These are phyloP conservation scores for Pandion haliaetus DNA, from an alignment of 2,113 vertebrate species.

Conservation along the genomic window DNA sequence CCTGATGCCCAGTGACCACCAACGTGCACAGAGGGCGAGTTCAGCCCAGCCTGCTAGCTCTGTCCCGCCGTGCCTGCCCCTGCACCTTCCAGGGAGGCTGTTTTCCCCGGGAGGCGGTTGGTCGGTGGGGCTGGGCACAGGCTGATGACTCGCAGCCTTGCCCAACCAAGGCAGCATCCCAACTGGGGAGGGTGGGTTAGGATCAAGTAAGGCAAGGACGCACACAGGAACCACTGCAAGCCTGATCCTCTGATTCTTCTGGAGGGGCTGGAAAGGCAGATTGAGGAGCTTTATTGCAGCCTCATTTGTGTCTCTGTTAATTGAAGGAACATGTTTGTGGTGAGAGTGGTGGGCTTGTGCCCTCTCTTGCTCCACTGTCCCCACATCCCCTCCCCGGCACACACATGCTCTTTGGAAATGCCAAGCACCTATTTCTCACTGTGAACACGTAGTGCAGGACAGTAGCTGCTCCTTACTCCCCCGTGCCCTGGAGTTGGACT, in stretches of 20 bases:
- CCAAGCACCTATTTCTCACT: fast-evolving
- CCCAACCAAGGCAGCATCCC: not conserved
- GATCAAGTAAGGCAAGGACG: not conserved
- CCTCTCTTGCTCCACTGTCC: too few species aligned
- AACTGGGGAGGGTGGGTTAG: not conserved
- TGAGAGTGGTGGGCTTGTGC: not conserved
- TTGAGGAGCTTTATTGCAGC: not conserved
- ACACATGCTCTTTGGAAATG: not conserved
- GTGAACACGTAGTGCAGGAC: fast-evolving
- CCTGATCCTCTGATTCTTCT: not conserved
- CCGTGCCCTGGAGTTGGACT: fast-evolving
- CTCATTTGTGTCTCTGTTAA: not conserved
- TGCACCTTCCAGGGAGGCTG: not conserved
- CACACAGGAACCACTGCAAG: not conserved
- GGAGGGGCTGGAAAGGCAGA: not conserved
- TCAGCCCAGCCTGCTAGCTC: not conserved
- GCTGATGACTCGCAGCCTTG: not conserved
- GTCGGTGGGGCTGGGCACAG: not conserved
- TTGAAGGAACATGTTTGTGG: not conserved
- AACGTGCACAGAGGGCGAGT: fast-evolving
- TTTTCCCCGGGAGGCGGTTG: not conserved
- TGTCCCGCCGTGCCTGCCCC: fast-evolving
- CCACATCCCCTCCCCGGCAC: not conserved
- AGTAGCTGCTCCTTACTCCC: not conserved
- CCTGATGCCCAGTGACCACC: not conserved